Evolutionary conservation across 2,113 vertebrate genomes (phyloP), one percentile per base, ranked within the genome.

Genomic region (Corapipo altera): DNA sequence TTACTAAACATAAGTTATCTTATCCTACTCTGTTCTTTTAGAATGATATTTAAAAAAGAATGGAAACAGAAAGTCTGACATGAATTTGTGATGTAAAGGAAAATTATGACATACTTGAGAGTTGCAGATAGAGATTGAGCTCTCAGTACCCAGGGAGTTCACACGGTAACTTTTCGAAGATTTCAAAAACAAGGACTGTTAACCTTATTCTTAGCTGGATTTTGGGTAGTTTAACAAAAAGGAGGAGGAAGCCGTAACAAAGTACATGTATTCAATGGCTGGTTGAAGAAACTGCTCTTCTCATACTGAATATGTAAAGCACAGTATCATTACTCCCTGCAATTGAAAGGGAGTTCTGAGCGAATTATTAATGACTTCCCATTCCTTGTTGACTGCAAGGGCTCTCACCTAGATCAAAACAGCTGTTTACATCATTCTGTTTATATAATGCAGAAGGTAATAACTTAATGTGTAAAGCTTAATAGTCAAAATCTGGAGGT

Each of bases 61-160:
- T 95, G 96, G 70, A 87, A 97, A 97, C 89, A 84, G 80, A 95
- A 97, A 93, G 62, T 86, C 80, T 96, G 95, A 93, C 73, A 95
- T 95, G 96, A 87, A 67, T 81, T 95, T 78, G 61, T 70, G 94
- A 95, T 87, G 94, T 57, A 89, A 95, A 95, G 69, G 48, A 87
- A 93, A 93, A 80, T 78, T 26, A 89, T 93, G 95, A 67, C n/a
- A 26, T 37, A 83, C 24, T 93, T 93, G 11, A 52, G 76, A 93
- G 88, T 8, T 66, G 73, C 69, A 81, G 72, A 43, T 26, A 44
- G 77, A 85, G 72, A 39, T 3, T 59, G 76, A 35, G 14, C 65
- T 84, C 57, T 89, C 52, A 2, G 19, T 65, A 84, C 73, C 80
- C 89, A 75, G 69, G 46, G 61, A 92, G 52, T 48, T 87, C 81